phyloP scores from a whole-genome alignment of 2,113 vertebrate genomes.

The Benitochromis conjunctus region DNA sequence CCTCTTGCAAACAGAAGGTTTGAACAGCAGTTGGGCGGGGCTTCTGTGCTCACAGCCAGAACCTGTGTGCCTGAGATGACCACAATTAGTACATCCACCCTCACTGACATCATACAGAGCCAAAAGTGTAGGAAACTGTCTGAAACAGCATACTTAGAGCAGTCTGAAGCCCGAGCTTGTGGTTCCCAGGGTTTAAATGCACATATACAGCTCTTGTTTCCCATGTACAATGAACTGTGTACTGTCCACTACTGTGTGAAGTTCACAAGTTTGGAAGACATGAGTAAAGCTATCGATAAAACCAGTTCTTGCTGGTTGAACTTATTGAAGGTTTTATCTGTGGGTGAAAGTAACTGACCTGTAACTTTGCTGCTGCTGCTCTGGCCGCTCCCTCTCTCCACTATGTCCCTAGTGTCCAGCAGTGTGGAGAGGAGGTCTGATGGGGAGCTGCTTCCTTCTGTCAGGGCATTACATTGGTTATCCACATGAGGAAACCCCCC shows the following conservation, averaged over 20 bases:
- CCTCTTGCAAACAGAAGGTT: not conserved
- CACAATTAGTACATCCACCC: not conserved
- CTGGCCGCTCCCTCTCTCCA: constrained; percentile 72
- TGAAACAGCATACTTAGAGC: not conserved
- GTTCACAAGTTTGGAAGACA: not conserved
- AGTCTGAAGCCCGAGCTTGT: not conserved
- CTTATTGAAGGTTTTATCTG: not conserved
- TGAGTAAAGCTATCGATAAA: not conserved
- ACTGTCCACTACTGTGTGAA: not conserved
- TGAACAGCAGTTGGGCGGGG: not conserved
- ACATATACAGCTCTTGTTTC: not conserved
- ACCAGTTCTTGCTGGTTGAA: not conserved
- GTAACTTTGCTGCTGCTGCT: constrained; percentile 75
- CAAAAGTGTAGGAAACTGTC: not conserved
- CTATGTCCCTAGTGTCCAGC: constrained; percentile 74
- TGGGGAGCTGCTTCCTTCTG: constrained; percentile 73
- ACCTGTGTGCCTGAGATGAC: not conserved
- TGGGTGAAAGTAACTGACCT: constrained; percentile 64
- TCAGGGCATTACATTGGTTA: constrained; percentile 82
- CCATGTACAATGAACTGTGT: not conserved
- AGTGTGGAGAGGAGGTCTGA: constrained; percentile 79
- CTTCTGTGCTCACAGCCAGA: not conserved
- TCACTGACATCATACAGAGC: not conserved
- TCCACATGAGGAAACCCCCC: constrained; percentile 84
- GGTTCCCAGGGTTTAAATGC: not conserved